phyloP scores from a whole-genome alignment of 2,797 vertebrate species.

The Danionella dracula region DNA sequence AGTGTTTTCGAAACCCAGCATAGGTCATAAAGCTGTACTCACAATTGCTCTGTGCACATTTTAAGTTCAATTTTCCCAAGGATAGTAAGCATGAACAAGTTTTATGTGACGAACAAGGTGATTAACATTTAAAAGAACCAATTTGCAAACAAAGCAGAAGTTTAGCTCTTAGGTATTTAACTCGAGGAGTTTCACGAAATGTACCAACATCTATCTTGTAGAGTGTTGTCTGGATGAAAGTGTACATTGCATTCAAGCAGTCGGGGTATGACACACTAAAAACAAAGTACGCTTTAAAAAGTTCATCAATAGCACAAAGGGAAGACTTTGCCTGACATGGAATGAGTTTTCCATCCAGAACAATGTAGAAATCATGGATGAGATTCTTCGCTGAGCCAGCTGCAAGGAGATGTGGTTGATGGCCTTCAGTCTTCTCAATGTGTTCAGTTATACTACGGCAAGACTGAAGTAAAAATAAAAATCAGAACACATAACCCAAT shows the following conservation, averaged over 20 bases:
- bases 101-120: neutral
- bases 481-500: neutral
- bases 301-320: neutral
- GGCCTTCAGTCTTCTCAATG: neutral
- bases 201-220: neutral
- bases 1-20: conserved; percentile 36
- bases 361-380: conserved; percentile 6
- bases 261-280: neutral
- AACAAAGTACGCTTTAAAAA: conserved; percentile 11
- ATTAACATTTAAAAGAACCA: neutral
- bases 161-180: neutral
- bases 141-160: neutral
- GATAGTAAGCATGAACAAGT: neutral
- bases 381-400: neutral
- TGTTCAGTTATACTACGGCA: neutral
- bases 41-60: conserved; percentile 39
- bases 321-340: neutral
- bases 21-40: conserved; percentile 37
- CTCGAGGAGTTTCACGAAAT: neutral
- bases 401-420: neutral
- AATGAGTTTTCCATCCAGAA: neutral
- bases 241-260: neutral
- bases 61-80: neutral
- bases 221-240: neutral
- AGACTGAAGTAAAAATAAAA: neutral